Conservation (phyloP, 2,113 vertebrate genomes). For the Vulpes ferrilata region DNA sequence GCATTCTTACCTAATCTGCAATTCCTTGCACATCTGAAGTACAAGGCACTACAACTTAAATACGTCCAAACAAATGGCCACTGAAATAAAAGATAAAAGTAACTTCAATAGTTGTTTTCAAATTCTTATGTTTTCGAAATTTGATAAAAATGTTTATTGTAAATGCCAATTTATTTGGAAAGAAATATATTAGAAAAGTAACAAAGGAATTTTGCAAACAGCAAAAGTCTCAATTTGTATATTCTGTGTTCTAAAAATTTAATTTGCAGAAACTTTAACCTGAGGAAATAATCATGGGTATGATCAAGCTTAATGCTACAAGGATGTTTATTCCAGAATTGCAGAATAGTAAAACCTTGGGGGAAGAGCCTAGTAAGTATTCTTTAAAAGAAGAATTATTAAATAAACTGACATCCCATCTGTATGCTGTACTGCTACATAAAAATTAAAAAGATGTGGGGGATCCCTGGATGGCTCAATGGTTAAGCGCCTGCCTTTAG, state of each 20-base stretch:
- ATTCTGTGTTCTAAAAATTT: not conserved
- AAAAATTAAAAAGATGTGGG: not conserved
- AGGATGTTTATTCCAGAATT: not conserved
- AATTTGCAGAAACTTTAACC: constrained; percentile 11
- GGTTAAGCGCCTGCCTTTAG: too few species aligned
- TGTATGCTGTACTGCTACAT: not conserved
- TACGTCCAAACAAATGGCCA: not conserved
- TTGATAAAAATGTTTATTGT: not conserved
- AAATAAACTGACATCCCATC: constrained; percentile 42
- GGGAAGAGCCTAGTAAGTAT: not conserved
- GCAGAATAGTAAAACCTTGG: not conserved
- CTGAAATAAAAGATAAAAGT: constrained; percentile 1
- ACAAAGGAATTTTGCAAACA: constrained; percentile 22
- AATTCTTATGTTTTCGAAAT: not conserved
- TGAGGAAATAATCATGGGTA: not conserved
- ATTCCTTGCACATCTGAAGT: not conserved
- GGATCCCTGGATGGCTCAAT: too few species aligned
- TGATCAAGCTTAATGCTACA: constrained; percentile 25
- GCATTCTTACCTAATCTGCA: not conserved
- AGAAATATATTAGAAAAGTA: not conserved
- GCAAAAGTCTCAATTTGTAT: not conserved
- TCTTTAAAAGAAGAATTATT: constrained; percentile 12
- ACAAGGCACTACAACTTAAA: not conserved
- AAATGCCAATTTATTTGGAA: constrained; percentile 30
- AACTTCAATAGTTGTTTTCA: not conserved